Conservation (phyloP, 1,140 invertebrate species). For the Saccostrea cuccullata region DNA sequence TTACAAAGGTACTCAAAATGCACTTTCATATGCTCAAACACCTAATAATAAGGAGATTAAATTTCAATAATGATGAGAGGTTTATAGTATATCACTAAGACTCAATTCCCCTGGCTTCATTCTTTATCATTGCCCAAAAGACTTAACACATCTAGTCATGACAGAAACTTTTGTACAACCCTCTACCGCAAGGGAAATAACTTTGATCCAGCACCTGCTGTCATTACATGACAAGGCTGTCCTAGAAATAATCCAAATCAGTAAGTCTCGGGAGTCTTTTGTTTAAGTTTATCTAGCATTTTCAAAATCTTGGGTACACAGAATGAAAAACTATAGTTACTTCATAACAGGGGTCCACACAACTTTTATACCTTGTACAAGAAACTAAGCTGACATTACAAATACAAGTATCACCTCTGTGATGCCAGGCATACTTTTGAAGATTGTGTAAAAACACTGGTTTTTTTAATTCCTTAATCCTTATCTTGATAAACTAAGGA, state of each 20-base stretch:
- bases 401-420: no score
- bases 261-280: not conserved
- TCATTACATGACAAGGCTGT: not conserved
- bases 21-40: not conserved
- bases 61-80: not conserved
- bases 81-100: not conserved
- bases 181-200: not conserved
- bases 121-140: not conserved
- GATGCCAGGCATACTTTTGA: not conserved
- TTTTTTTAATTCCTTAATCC: not conserved
- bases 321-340: no score
- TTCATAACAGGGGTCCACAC: no score
- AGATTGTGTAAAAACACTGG: not conserved
- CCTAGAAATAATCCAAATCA: not conserved
- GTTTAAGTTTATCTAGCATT: not conserved
- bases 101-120: not conserved
- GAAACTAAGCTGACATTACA: no score
- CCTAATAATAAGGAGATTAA: not conserved
- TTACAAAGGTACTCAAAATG: not conserved
- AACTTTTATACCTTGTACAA: no score
- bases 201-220: not conserved
- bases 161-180: not conserved
- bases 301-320: no score
- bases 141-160: not conserved
- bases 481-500: not conserved